phyloP scores from a whole-genome alignment of 2,113 vertebrate genomes.

The Boulengeromyrus knoepffleri region DNA sequence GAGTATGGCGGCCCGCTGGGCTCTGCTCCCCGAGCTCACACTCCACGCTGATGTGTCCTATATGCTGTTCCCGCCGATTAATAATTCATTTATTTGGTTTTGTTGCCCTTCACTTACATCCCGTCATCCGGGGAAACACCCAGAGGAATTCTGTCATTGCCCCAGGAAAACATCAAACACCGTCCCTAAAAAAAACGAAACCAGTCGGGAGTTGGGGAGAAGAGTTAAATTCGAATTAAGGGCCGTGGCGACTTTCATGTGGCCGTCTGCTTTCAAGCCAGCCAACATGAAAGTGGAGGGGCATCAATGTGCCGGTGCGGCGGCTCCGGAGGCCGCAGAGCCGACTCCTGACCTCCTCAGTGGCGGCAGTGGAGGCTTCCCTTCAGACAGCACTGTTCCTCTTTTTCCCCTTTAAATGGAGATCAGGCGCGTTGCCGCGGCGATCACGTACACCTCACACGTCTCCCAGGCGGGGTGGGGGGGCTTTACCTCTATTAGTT shows the following conservation, averaged over 20 bases:
- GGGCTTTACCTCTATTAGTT: slow-evolving; percentile 24
- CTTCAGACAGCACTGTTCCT: slow-evolving; percentile 34
- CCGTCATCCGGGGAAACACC: slow-evolving; percentile 5
- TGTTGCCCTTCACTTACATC: not conserved
- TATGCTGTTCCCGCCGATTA: not conserved
- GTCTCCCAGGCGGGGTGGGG: slow-evolving; percentile 23
- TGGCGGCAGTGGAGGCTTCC: slow-evolving; percentile 39
- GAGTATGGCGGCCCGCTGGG: not conserved
- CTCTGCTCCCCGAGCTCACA: not conserved
- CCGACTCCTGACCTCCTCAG: slow-evolving; percentile 40
- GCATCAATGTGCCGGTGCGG: slow-evolving; percentile 47
- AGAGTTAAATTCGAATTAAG: slow-evolving; percentile 51
- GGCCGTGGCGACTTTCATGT: slow-evolving; percentile 55
- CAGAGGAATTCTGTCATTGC: slow-evolving; percentile 24
- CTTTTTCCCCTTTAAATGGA: slow-evolving; percentile 53
- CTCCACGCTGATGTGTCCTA: not conserved
- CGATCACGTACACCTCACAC: slow-evolving; percentile 34
- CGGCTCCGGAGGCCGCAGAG: slow-evolving; percentile 38
- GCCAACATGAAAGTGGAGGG: slow-evolving; percentile 49
- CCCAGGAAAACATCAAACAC: slow-evolving; percentile 22
- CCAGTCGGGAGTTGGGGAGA: slow-evolving; percentile 29
- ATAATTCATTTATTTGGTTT: slow-evolving; percentile 8
- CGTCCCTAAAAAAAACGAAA: slow-evolving; percentile 26
- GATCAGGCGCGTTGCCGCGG: slow-evolving; percentile 50
- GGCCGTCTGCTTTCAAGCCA: slow-evolving; percentile 49